phyloP scores from a whole-genome alignment of 2,888 invertebrate species.

The Ormyrus rosae region DNA sequence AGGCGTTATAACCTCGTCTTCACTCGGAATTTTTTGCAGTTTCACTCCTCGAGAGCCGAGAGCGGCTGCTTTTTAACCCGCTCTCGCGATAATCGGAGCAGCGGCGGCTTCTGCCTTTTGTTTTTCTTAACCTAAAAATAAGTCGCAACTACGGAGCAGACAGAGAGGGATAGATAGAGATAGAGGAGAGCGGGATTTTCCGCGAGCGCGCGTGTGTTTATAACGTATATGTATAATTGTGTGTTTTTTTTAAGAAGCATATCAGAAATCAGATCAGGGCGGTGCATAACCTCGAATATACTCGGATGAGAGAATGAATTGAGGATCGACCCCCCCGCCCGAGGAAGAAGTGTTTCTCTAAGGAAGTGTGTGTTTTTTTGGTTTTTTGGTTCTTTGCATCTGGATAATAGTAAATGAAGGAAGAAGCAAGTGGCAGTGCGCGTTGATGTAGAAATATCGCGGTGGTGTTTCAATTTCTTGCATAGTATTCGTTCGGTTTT shows the following conservation, averaged over 20 bases:
- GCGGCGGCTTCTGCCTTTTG: conserved; percentile 10
- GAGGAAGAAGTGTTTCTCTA: conserved; percentile 29
- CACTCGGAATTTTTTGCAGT: conserved; percentile 19
- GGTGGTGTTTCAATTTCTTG: conserved; percentile 15
- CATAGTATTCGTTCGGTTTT: conserved; percentile 13
- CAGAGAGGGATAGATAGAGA: conserved; percentile 24
- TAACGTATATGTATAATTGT: conserved; percentile 8
- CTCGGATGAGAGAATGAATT: conserved; percentile 34
- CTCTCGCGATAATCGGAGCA: neutral
- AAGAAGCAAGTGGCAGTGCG: conserved; percentile 35
- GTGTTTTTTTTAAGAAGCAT: neutral
- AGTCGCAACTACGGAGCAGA: neutral
- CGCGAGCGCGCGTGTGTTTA: conserved; percentile 21
- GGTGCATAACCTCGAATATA: conserved; percentile 41
- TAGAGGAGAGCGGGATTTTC: conserved; percentile 44
- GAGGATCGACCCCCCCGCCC: conserved; percentile 8
- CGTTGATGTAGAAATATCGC: conserved; percentile 4
- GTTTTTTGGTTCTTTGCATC: conserved; percentile 21
- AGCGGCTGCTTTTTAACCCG: conserved; percentile 27
- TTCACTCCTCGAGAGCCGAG: neutral
- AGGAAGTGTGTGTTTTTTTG: conserved; percentile 45
- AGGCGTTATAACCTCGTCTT: conserved; percentile 27
- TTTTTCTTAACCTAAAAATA: conserved; percentile 52
- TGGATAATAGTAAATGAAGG: conserved; percentile 22
- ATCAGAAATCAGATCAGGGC: conserved; percentile 10